Conservation (phyloP, 2,797 vertebrate genomes). For the Rhinoraja longicauda region DNA sequence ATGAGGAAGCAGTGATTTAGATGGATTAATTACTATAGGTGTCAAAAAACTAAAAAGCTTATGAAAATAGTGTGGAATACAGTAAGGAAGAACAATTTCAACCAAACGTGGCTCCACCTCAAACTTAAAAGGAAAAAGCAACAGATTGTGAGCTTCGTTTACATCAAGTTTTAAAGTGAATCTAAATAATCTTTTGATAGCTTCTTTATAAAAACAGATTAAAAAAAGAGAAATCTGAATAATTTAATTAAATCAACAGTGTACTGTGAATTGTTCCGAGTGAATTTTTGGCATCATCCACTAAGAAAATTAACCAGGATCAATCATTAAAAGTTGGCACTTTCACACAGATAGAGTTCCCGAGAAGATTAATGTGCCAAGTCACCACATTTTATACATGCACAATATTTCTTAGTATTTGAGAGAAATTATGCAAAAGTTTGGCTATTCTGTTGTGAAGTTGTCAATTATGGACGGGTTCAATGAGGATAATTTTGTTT, state of each 20-base stretch:
- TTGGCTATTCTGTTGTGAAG: background rate
- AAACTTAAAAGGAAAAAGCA: background rate
- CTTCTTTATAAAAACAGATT: background rate
- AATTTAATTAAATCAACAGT: background rate
- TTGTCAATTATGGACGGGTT: background rate
- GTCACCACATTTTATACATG: background rate
- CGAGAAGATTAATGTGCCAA: background rate
- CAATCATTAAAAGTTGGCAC: background rate
- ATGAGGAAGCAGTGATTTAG: background rate
- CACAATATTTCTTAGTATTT: background rate
- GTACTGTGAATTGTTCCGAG: background rate
- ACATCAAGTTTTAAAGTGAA: background rate
- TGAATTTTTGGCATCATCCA: background rate
- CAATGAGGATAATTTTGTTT: background rate
- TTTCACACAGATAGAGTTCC: background rate
- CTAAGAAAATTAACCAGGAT: background rate
- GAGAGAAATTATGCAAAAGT: background rate
- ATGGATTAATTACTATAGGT: background rate
- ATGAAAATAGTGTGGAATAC: background rate
- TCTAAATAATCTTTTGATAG: background rate
- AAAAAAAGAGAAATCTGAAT: background rate
- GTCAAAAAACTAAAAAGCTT: background rate
- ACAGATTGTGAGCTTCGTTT: background rate
- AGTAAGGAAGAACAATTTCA: background rate
- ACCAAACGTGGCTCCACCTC: background rate